Percentiles rank a stretch among this genome's conserved stretches.
Conservation (phyloP, 2,888 invertebrate species). For the Dione juno region DNA sequence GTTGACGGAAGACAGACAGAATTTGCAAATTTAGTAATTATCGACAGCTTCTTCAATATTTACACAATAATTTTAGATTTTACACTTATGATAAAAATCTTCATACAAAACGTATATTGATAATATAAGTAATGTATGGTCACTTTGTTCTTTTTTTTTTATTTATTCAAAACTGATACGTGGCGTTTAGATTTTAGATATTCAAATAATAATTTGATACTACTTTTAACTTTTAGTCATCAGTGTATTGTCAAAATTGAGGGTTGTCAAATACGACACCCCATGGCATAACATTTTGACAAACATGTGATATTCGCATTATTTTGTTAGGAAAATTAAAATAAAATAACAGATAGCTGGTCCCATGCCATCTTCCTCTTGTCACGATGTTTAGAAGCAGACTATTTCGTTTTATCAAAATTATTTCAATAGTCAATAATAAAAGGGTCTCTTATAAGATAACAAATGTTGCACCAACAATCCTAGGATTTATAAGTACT, state of each 20-base stretch:
- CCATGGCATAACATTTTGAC: slow-evolving; percentile 3
- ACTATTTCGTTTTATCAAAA: slow-evolving; percentile 58
- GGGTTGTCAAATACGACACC: neutral
- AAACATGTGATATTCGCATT: slow-evolving; percentile 16
- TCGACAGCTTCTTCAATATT: too few species aligned
- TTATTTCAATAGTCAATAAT: slow-evolving; percentile 52
- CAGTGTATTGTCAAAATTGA: neutral
- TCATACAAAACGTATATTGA: too few species aligned
- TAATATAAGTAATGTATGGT: too few species aligned
- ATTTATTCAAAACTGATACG: too few species aligned
- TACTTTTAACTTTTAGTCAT: too few species aligned
- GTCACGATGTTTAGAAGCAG: slow-evolving; percentile 63
- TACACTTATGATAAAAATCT: too few species aligned
- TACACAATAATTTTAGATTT: too few species aligned
- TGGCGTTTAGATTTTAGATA: too few species aligned
- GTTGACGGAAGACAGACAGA: too few species aligned
- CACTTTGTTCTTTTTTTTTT: too few species aligned
- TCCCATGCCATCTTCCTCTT: neutral
- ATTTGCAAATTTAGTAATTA: too few species aligned
- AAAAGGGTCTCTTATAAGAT: slow-evolving; percentile 53
- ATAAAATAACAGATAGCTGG: slow-evolving; percentile 27
- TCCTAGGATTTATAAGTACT: slow-evolving; percentile 62
- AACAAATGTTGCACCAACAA: slow-evolving; percentile 59
- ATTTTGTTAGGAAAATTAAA: slow-evolving; percentile 28
- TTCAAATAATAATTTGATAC: too few species aligned